These are phyloP conservation scores for Nematopogon swammerdamellus DNA, from an alignment of 2,888 invertebrate species.

Conservation along the genomic window DNA sequence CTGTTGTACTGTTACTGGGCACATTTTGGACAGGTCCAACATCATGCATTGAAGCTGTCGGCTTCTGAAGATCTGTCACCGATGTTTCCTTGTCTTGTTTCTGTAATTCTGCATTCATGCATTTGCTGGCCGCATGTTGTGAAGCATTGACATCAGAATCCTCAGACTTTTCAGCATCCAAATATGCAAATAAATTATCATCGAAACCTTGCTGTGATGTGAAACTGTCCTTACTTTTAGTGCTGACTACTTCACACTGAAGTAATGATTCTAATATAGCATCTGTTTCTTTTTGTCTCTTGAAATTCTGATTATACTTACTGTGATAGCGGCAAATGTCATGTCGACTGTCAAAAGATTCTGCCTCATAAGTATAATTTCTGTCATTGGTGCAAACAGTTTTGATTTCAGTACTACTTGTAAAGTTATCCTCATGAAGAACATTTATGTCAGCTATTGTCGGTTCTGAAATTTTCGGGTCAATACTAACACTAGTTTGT, in stretches of 20 bases:
- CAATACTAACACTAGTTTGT: slow-evolving; percentile 44
- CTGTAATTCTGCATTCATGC: too few relatives aligned
- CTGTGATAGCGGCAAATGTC: not conserved
- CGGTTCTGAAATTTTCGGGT: slow-evolving; percentile 39
- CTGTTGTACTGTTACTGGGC: not conserved
- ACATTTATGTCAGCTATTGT: slow-evolving; percentile 34
- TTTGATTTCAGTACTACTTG: too few relatives aligned
- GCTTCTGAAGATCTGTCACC: not conserved
- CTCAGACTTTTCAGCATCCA: not conserved
- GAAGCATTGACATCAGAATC: too few relatives aligned
- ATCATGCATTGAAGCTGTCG: not conserved
- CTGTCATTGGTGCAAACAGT: too few relatives aligned
- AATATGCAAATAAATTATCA: not conserved
- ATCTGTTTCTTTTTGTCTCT: not conserved
- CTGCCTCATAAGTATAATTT: too few relatives aligned
- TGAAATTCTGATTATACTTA: not conserved
- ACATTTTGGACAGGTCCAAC: not conserved
- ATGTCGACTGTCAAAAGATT: too few relatives aligned
- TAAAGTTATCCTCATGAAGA: slow-evolving; percentile 19
- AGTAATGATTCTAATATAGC: not conserved
- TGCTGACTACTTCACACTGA: not conserved
- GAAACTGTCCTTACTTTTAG: not conserved
- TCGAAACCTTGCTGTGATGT: not conserved
- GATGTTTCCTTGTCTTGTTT: not conserved
- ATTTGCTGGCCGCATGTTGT: too few relatives aligned